Percentiles rank a stretch among this genome's conserved stretches.
These are phyloP conservation scores for Diplodus puntazzo DNA, from an alignment of 2,797 vertebrate genomes.

Conservation along the genomic window DNA sequence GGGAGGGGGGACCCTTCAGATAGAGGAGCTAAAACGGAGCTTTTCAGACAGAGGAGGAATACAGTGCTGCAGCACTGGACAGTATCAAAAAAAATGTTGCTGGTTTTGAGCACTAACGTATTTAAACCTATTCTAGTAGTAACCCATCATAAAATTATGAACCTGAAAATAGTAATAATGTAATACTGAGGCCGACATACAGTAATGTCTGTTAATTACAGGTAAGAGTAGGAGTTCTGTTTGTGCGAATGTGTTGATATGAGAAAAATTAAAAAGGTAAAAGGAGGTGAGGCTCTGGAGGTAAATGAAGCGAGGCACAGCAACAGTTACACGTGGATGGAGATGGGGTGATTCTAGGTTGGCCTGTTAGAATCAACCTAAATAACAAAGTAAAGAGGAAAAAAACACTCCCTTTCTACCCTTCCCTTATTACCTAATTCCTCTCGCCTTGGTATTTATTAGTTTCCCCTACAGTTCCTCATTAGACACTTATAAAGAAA, in stretches of 20 bases:
- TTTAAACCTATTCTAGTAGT: too few relatives aligned
- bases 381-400: not conserved
- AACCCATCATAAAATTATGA: too few relatives aligned
- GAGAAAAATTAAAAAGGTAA: not conserved
- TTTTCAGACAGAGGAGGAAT: too few relatives aligned
- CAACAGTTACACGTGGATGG: not conserved
- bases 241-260: slow-evolving; percentile 1
- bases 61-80: too few relatives aligned
- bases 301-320: slow-evolving; percentile 17
- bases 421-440: slow-evolving; percentile 19
- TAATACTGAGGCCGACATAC: not conserved
- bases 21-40: too few relatives aligned
- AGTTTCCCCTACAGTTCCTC: slow-evolving; percentile 1
- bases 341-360: not conserved
- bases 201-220: slow-evolving; percentile 13
- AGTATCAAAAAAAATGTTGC: too few relatives aligned
- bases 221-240: slow-evolving; percentile 2
- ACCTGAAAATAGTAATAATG: not conserved
- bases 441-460: slow-evolving; percentile 21
- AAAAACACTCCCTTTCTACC: not conserved
- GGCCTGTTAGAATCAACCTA: not conserved
- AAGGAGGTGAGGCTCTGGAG: not conserved
- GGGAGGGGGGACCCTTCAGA: too few relatives aligned
- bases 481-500: slow-evolving; percentile 51
- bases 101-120: too few relatives aligned